Conservation (phyloP, 2,888 invertebrate genomes). For the Nephrotoma flavescens region DNA sequence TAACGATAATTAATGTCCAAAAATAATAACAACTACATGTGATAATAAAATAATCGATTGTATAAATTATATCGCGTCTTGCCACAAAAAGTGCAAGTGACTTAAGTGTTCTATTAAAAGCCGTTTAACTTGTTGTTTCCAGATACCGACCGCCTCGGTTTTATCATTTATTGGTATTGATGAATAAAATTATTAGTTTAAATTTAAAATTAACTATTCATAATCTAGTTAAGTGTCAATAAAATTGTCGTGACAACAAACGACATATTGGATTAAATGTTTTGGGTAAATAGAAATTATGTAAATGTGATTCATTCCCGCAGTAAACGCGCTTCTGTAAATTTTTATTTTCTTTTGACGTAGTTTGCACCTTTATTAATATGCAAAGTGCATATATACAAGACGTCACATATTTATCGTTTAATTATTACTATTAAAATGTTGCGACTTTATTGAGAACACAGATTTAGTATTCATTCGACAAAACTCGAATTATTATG, state of each 20-base stretch:
- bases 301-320: not conserved
- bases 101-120: not conserved
- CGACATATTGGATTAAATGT: not conserved
- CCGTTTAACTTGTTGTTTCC: not conserved
- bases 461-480: too few species aligned
- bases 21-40: not conserved
- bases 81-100: not conserved
- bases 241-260: not conserved
- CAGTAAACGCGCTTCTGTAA: not conserved
- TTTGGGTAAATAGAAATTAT: not conserved
- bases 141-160: not conserved
- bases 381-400: not conserved
- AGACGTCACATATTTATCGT: too few species aligned
- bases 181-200: not conserved
- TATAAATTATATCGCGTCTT: not conserved
- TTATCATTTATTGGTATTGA: not conserved
- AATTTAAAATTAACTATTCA: not conserved
- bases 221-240: not conserved
- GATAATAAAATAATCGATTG: not conserved
- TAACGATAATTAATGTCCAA: not conserved
- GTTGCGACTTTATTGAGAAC: too few species aligned
- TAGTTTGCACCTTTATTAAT: not conserved
- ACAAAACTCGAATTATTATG: too few species aligned
- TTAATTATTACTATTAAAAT: too few species aligned
- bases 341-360: not conserved